Base-by-base conservation (phyloP, 2,797 vertebrate species). In the Phyllotis vaccarum region DNA sequence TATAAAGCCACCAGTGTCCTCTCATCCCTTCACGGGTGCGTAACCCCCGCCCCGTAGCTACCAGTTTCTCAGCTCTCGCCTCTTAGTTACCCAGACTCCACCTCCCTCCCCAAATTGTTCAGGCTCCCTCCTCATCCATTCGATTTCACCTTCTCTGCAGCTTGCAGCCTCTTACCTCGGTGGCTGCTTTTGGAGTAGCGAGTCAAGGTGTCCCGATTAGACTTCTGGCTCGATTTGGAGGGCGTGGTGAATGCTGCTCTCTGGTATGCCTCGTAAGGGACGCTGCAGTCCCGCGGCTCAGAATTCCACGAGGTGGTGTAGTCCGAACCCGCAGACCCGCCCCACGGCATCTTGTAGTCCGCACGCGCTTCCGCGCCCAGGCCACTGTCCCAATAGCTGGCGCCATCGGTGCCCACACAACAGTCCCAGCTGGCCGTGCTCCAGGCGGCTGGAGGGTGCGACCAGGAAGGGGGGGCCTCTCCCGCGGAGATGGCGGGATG, bases 151-250 rank as follows among this genome's bases (percentile, higher is more conserved):
- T 72, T 46, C 17, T 40, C 7, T 0, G 1, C 22, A 3, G 49
- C 40, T 43, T n/a, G 1, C 19, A 13, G 49, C 27, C 34, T 74
- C 97, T 96, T 83, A 98, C 97, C 97, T 96, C 96, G 70, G 86
- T 94, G 96, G 80, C 78, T 97, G 24, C 82, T 86, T 96, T 92
- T 95, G 46, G 92, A 66, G 89, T 58, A 76, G 64, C 70, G 79
- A 86, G 75, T 17, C 37, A 46, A 34, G 46, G 27, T 31, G 60
- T 89, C 43, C 19, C 75, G 56, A 81, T 75, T 93, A 9, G 82
- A 31, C 64, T 29, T 94, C 89, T 24, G 93, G 19, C 74, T 93
- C 2, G 31, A 56, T 58, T 90, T 78, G 3, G 94, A 91, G 75
- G 49, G 27, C 17, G 64, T 8, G 40, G 91, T 58, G 72, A 82